phyloP scores from a whole-genome alignment of 1,140 invertebrate species.

The Homarus americanus region DNA sequence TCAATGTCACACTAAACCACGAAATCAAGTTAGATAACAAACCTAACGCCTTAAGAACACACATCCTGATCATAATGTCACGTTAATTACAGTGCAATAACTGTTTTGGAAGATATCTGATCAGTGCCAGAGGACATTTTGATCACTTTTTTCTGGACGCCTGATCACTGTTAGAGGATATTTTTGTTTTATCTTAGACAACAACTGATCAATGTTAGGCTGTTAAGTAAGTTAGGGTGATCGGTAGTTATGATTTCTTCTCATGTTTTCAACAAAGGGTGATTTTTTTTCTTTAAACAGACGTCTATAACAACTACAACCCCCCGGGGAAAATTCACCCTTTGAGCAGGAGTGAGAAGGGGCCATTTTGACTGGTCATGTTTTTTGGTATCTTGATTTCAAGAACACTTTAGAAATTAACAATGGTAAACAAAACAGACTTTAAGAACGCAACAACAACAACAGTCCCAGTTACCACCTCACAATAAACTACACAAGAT shows the following conservation, averaged over 20 bases:
- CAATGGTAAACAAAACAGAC: too few relatives aligned
- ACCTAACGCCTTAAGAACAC: too few relatives aligned
- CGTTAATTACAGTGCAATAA: background rate
- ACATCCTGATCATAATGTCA: too few relatives aligned
- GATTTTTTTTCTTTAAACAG: background rate
- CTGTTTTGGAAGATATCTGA: background rate
- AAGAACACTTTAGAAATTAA: background rate
- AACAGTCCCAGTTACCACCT: too few relatives aligned
- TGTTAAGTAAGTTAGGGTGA: background rate
- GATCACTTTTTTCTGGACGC: background rate
- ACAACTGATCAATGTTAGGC: background rate
- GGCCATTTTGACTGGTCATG: background rate
- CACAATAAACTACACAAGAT: too few relatives aligned
- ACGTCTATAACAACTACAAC: background rate
- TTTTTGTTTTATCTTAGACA: background rate
- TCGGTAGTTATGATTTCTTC: background rate
- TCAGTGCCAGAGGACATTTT: background rate
- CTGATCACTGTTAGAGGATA: background rate
- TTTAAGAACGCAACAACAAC: too few relatives aligned
- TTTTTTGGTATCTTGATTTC: background rate
- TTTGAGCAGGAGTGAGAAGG: background rate
- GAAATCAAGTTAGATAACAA: too few relatives aligned
- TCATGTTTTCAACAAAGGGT: background rate
- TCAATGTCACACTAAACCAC: background rate
- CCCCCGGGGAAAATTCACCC: constrained; percentile 4